phyloP scores from a whole-genome alignment of 1,140 invertebrate species.

The Cotesia glomerata region DNA sequence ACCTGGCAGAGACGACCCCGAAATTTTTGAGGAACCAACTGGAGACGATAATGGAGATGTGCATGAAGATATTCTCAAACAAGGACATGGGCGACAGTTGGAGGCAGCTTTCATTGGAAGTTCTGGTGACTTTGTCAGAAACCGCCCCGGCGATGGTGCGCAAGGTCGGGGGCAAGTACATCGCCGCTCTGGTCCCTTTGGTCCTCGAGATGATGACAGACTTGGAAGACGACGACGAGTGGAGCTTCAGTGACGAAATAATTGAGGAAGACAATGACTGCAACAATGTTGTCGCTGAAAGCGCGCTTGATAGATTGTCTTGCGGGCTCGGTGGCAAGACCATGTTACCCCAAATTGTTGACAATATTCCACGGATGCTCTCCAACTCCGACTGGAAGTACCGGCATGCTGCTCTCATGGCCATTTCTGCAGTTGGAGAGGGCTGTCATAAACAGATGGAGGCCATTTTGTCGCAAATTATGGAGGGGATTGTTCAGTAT shows the following conservation, averaged over 20 bases:
- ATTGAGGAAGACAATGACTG: slow-evolving; percentile 80
- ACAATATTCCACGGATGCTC: slow-evolving; percentile 87
- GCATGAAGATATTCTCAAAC: slow-evolving; percentile 78
- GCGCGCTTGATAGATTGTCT: slow-evolving; percentile 93
- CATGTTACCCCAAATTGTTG: slow-evolving; percentile 87
- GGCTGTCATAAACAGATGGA: slow-evolving; percentile 99
- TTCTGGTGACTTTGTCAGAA: slow-evolving; percentile 93
- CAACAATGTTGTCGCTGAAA: slow-evolving; percentile 94
- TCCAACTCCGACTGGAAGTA: slow-evolving; percentile 82
- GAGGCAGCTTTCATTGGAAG: slow-evolving; percentile 91
- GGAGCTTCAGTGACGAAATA: slow-evolving; percentile 73
- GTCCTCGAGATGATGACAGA: slow-evolving; percentile 97
- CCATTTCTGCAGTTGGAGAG: slow-evolving; percentile 96
- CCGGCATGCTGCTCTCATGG: slow-evolving; percentile 96
- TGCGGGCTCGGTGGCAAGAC: slow-evolving; percentile 96
- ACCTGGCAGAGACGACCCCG: slow-evolving; percentile 90
- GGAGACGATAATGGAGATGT: slow-evolving; percentile 86
- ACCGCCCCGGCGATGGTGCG: slow-evolving; percentile 94
- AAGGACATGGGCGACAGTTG: slow-evolving; percentile 80
- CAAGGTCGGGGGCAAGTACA: slow-evolving; percentile 83
- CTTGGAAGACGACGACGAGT: slow-evolving; percentile 89
- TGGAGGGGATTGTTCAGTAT: slow-evolving; percentile 87
- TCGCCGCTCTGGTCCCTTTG: slow-evolving; percentile 79
- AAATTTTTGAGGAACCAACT: slow-evolving; percentile 90
- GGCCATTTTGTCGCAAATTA: slow-evolving; percentile 85